These are phyloP conservation scores for Drosophila melanocephala DNA, from an alignment of 2,888 invertebrate species.

Conservation along the genomic window DNA sequence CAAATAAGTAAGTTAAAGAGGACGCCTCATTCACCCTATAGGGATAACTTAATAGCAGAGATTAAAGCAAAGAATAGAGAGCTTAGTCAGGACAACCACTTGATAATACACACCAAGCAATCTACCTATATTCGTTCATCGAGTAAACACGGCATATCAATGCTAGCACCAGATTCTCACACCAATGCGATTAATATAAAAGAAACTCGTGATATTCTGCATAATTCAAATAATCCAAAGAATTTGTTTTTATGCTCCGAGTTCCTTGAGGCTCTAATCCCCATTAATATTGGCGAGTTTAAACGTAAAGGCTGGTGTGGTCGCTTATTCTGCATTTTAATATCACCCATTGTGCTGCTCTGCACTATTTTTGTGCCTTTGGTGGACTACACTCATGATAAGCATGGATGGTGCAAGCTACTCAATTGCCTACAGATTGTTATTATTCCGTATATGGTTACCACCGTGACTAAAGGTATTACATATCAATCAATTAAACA, in stretches of 20 bases:
- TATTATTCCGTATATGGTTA: constrained; percentile 53
- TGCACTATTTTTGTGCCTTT: constrained; percentile 63
- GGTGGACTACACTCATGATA: constrained; percentile 65
- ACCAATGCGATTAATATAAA: constrained; percentile 1
- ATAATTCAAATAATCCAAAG: constrained; percentile 44
- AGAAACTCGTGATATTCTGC: constrained; percentile 24
- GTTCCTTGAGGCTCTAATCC: constrained; percentile 54
- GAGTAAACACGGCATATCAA: neutral
- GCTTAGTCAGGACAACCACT: neutral
- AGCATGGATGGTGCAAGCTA: constrained; percentile 81
- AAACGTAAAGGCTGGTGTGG: constrained; percentile 6
- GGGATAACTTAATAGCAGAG: neutral
- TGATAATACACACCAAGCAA: neutral
- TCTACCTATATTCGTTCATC: neutral
- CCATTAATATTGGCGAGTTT: constrained; percentile 59
- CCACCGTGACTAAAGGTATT: neutral
- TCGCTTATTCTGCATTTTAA: constrained; percentile 34
- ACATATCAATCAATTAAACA: neutral
- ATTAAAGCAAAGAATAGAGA: neutral
- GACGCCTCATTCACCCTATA: neutral
- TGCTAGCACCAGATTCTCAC: too few species aligned
- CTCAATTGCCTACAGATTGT: constrained; percentile 73
- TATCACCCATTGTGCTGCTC: constrained; percentile 52
- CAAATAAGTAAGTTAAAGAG: neutral
- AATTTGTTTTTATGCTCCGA: constrained; percentile 55